Percentiles rank a stretch among this genome's conserved stretches.
These are phyloP conservation scores for Tridacna gigas DNA, from an alignment of 2,888 invertebrate species.

Conservation along the genomic window DNA sequence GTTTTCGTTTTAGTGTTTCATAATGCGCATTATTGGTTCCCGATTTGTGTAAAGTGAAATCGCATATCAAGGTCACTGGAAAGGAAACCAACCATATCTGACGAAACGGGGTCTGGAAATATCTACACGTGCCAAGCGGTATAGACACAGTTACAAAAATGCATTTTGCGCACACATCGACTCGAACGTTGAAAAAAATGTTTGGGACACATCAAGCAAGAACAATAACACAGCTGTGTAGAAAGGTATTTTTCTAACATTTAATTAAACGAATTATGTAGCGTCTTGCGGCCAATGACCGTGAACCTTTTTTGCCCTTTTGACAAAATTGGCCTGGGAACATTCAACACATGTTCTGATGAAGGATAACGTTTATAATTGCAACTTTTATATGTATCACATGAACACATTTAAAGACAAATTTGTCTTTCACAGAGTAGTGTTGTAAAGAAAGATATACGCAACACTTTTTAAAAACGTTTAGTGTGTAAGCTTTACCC, in stretches of 20 bases:
- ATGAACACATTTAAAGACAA: too few relatives aligned
- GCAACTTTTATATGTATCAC: too few relatives aligned
- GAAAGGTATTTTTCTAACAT: slow-evolving; percentile 57
- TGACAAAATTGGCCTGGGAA: too few relatives aligned
- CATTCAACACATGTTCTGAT: too few relatives aligned
- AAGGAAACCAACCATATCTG: slow-evolving; percentile 6
- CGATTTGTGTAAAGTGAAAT: neutral
- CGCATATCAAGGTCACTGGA: slow-evolving; percentile 4
- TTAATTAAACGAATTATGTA: neutral
- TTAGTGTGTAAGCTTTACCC: too few relatives aligned
- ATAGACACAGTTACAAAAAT: neutral
- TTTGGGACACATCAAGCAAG: slow-evolving; percentile 64
- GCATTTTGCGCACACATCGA: slow-evolving; percentile 16
- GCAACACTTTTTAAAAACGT: too few relatives aligned
- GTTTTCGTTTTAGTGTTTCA: neutral
- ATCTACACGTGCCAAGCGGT: slow-evolving; percentile 11
- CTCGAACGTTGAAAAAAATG: slow-evolving; percentile 52
- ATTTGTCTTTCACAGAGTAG: too few relatives aligned
- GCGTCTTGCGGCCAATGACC: neutral
- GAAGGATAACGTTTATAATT: too few relatives aligned
- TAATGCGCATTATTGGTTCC: slow-evolving; percentile 23
- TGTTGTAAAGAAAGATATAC: too few relatives aligned
- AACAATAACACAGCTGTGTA: slow-evolving; percentile 63
- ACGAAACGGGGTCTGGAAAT: slow-evolving; percentile 16
- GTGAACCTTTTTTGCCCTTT: neutral